These are phyloP conservation scores for Anoncus sp. DNA, from an alignment of 2,888 invertebrate species.

Conservation along the genomic window DNA sequence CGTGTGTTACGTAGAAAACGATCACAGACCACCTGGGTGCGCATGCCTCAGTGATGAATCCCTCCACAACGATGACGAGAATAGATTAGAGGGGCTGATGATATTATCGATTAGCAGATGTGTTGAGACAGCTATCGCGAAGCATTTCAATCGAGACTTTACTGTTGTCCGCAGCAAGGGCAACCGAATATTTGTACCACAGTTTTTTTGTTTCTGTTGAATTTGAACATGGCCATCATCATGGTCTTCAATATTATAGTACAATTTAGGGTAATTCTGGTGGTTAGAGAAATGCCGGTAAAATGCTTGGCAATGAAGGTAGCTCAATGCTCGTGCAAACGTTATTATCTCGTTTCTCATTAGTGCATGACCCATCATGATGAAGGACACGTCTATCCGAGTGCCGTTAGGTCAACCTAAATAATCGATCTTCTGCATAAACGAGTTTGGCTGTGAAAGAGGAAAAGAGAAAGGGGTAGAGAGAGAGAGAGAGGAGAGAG, in stretches of 20 bases:
- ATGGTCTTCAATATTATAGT: not conserved
- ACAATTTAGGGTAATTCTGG: not conserved
- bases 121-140: conserved; percentile 26
- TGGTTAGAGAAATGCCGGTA: not conserved
- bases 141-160: conserved; percentile 7
- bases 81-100: conserved; percentile 49
- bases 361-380: conserved; percentile 65
- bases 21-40: conserved; percentile 25
- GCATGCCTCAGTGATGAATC: conserved; percentile 19
- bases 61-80: conserved; percentile 42
- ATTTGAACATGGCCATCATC: not conserved
- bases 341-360: conserved; percentile 72
- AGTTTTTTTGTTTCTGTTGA: not conserved
- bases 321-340: not conserved
- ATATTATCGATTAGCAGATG: conserved; percentile 53
- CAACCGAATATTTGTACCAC: too few species aligned
- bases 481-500: not conserved
- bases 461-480: not conserved
- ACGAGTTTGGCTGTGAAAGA: not conserved
- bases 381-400: conserved; percentile 20
- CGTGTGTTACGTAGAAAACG: conserved; percentile 12
- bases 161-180: too few species aligned
- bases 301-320: not conserved
- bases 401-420: not conserved
- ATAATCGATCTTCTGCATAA: conserved; percentile 16